These are phyloP conservation scores for Callimorpha dominula DNA, from an alignment of 2,888 invertebrate species.

Conservation along the genomic window DNA sequence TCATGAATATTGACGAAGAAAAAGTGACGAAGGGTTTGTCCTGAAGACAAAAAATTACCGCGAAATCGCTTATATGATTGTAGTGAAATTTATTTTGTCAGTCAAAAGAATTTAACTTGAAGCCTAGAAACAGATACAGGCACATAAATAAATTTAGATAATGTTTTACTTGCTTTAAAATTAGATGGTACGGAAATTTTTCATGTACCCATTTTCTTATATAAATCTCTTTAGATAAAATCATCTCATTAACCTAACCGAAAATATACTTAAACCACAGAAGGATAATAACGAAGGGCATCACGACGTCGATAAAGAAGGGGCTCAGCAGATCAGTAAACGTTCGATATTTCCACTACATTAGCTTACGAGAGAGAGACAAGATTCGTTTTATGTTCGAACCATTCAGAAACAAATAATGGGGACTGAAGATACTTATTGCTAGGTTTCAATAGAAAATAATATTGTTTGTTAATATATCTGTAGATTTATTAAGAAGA, in stretches of 20 bases:
- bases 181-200: no score
- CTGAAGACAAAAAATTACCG: no score
- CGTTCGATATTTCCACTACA: conserved; percentile 47
- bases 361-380: conserved; percentile 26
- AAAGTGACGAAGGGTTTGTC: no score
- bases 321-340: conserved; percentile 36
- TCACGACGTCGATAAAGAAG: conserved; percentile 34
- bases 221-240: background rate
- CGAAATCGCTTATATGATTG: no score
- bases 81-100: no score
- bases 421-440: conserved; percentile 17
- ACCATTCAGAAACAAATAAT: conserved; percentile 33
- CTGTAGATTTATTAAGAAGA: background rate
- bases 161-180: no score
- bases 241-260: background rate
- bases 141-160: background rate
- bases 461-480: conserved; percentile 15
- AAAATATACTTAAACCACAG: conserved; percentile 38
- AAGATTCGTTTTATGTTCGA: conserved; percentile 29
- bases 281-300: conserved; percentile 33
- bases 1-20: no score
- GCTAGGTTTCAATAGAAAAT: conserved; percentile 10
- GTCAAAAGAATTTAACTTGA: no score
- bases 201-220: no score
- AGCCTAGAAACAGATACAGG: no score